These are phyloP conservation scores for Emesis russula DNA, from an alignment of 2,888 invertebrate genomes.

Conservation along the genomic window DNA sequence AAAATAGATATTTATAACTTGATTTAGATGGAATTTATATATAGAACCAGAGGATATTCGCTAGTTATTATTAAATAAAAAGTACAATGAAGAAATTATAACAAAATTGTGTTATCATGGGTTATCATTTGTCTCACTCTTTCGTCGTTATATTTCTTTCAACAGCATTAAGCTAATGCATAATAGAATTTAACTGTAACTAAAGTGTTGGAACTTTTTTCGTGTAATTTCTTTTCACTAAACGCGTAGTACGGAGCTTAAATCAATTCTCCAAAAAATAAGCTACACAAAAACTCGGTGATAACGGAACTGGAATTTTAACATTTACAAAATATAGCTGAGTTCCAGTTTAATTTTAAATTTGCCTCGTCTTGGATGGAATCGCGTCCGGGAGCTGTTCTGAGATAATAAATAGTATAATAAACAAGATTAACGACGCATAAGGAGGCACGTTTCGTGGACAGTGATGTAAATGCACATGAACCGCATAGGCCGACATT, in stretches of 20 bases:
- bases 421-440: slow-evolving; percentile 95
- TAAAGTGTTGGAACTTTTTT: too few relatives aligned
- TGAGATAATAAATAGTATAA: slow-evolving; percentile 94
- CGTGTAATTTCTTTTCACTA: too few relatives aligned
- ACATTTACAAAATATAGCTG: slow-evolving; percentile 74
- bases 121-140: too few relatives aligned
- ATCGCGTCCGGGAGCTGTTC: slow-evolving; percentile 90
- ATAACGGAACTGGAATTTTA: slow-evolving; percentile 32
- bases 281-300: background rate
- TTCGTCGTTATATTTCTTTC: too few relatives aligned
- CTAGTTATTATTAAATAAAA: too few relatives aligned
- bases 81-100: too few relatives aligned
- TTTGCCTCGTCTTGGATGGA: slow-evolving; percentile 89
- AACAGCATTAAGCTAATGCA: too few relatives aligned
- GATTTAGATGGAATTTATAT: too few relatives aligned
- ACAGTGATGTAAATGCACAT: slow-evolving; percentile 94
- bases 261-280: background rate
- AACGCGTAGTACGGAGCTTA: background rate
- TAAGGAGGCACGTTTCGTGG: slow-evolving; percentile 94
- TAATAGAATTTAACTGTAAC: too few relatives aligned
- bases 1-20: too few relatives aligned
- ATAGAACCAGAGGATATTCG: too few relatives aligned
- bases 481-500: slow-evolving; percentile 86
- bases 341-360: slow-evolving; percentile 89
- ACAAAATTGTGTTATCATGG: too few relatives aligned